Base-by-base conservation (phyloP, 2,888 invertebrate genomes). In the Arenicola marina region DNA sequence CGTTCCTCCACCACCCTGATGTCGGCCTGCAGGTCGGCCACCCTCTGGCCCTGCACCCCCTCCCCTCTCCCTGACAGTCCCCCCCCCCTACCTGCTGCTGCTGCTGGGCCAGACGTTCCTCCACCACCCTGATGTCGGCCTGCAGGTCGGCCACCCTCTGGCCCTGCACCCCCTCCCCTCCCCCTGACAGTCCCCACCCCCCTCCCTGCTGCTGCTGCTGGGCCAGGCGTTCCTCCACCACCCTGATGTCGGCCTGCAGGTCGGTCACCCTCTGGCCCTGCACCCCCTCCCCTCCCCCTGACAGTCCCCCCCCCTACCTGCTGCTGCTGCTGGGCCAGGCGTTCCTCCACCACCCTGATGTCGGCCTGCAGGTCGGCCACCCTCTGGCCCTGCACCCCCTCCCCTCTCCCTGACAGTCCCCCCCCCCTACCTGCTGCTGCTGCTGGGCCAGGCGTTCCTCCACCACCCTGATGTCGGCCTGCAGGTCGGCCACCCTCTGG, bases 1-100 rank as follows among this genome's bases (percentile, higher is more conserved):
- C 78, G 75, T 65, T 80, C 79, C 62, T 80, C 77, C 18, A 78
- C 60, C 43, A 78, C 73, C 58, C 73, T 74, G n/a, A 79, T 69
- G 63, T 80, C 80, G 18, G 76, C 75, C 60, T 75, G 74, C 18
- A 78, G 70, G 51, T 76, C 71, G 28, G 76, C 73, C 18, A 73
- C n/a, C n/a, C n/a, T n/a, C n/a, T n/a, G n/a, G n/a, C n/a, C n/a
- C n/a, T n/a, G n/a, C n/a, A n/a, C n/a, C n/a, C n/a, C n/a, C n/a
- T n/a, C n/a, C n/a, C n/a, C n/a, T n/a, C n/a, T n/a, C n/a, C n/a
- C n/a, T n/a, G n/a, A n/a, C n/a, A n/a, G n/a, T n/a, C n/a, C n/a
- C n/a, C n/a, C n/a, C n/a, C n/a, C n/a, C n/a, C n/a, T 24, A 75
- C 76, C 78, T 79, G 79, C 33, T 72, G 68, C n/a, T 75, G 73